phyloP scores from a whole-genome alignment of 2,797 vertebrate genomes.

The Tolypeutes matacus region DNA sequence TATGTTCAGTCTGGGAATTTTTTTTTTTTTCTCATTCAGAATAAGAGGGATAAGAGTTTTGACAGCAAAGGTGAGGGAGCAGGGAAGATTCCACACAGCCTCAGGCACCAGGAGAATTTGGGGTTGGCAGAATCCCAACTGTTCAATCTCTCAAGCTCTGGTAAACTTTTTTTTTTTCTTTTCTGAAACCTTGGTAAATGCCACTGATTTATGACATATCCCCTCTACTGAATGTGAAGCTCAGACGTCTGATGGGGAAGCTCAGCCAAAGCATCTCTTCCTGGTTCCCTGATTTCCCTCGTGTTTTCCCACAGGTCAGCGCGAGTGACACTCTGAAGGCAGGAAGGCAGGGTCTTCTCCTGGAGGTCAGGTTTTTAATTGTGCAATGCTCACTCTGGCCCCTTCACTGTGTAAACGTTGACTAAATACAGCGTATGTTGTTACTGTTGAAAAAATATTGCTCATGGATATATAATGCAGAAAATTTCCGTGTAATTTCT shows the following conservation, averaged over 20 bases:
- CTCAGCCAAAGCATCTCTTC: conserved; percentile 61
- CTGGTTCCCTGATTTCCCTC: conserved; percentile 77
- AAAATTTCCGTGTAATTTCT: conserved; percentile 87
- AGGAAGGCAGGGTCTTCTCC: conserved; percentile 75
- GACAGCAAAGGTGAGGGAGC: not conserved
- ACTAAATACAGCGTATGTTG: conserved; percentile 75
- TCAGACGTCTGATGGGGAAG: not conserved
- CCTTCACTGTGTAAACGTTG: conserved; percentile 75
- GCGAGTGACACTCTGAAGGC: conserved; percentile 77
- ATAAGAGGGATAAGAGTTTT: not conserved
- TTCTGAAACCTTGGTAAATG: not conserved
- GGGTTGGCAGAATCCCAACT: not conserved
- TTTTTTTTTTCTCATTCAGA: not conserved
- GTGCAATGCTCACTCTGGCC: conserved; percentile 75
- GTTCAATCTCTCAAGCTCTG: not conserved
- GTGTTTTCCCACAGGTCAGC: conserved; percentile 72
- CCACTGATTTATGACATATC: conserved; percentile 65
- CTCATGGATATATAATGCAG: conserved; percentile 80
- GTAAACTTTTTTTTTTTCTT: conserved; percentile 28
- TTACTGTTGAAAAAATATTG: conserved; percentile 85
- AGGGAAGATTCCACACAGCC: not conserved
- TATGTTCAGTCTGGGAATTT: not conserved
- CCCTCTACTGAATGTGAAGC: not conserved
- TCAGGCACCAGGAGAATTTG: not conserved
- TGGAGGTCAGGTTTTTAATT: conserved; percentile 85